phyloP scores from a whole-genome alignment of 2,888 invertebrate genomes.

The Cheilosia vulpina region DNA sequence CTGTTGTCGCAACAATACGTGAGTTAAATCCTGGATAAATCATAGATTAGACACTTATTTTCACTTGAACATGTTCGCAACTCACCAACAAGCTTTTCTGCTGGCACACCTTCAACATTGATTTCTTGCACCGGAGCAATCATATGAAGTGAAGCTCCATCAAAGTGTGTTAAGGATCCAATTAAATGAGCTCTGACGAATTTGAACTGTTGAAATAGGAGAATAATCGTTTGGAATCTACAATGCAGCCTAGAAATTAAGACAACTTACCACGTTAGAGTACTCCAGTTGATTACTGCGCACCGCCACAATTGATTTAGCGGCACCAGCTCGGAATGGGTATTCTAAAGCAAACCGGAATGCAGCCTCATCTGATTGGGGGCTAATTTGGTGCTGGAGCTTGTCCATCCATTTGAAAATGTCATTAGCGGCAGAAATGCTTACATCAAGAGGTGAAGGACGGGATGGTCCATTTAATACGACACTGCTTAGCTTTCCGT shows the following conservation, averaged over 20 bases:
- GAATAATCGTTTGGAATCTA: background rate
- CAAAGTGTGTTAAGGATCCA: constrained; percentile 84
- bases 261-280: constrained; percentile 78
- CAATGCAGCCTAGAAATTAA: background rate
- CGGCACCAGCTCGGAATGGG: constrained; percentile 90
- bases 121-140: constrained; percentile 86
- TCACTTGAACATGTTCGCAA: constrained; percentile 45
- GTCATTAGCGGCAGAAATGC: constrained; percentile 74
- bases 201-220: constrained; percentile 78
- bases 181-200: constrained; percentile 78
- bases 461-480: constrained; percentile 81
- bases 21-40: constrained; percentile 85
- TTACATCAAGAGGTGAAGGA: constrained; percentile 76
- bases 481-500: constrained; percentile 83
- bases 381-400: constrained; percentile 76
- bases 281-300: constrained; percentile 86
- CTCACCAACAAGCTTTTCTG: constrained; percentile 82
- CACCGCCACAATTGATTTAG: constrained; percentile 89
- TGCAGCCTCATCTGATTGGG: constrained; percentile 85
- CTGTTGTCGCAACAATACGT: constrained; percentile 87
- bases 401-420: constrained; percentile 79
- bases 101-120: constrained; percentile 83
- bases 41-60: constrained; percentile 28
- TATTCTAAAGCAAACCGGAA: constrained; percentile 87
- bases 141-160: constrained; percentile 86